Evolutionary conservation across 1,140 invertebrate species (phyloP), one percentile per base, ranked within the genome.

Genomic region (Drosophila sechellia): DNA sequence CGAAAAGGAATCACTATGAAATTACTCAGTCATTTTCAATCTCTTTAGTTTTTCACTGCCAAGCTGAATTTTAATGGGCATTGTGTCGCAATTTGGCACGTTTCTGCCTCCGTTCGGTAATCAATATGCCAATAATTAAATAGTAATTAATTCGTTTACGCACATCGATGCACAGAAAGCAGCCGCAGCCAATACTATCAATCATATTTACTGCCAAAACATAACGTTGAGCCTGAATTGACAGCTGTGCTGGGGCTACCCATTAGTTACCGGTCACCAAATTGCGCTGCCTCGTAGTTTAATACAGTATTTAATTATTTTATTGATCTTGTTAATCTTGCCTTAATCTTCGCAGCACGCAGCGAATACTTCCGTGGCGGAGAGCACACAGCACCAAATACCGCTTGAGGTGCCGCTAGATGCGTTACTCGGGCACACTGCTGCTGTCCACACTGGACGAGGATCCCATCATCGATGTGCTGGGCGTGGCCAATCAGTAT

Each of bases 401-500:
- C 95, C 96, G 79, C 90, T 99, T 15, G 96, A 96, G 75, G 95
- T 98, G 31, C 96, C 96, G n/a, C 92, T 98, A 20, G 94, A 95
- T 64, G 96, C 98, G 17, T 99, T 99, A n/a, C n/a, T n/a, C n/a
- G n/a, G n/a, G n/a, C 87, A 97, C 97, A 92, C 95, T 95, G 50
- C 93, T 99, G 0, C 93, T 99, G 31, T 94, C 95, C 13, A 95
- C 96, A 73, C 93, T 98, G 68, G 96, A 96, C 87, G 97, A 98
- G 91, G 97, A 98, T 73, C 94, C 96, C 40, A 94, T 98, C 39
- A 93, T 98, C 58, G 97, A 98, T 90, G 96, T 97, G 46, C 93
- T 98, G 52, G 97, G 96, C 5, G 94, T 99, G 86, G 96, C 97
- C 25, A 97, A 99, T 94, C 96, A 98, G 81, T 99, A 98, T 94